A percentile compares a stretch with the other conserved stretches of the same genome.
phyloP scores from a whole-genome alignment of 2,888 invertebrate species.

The Dendrolimus pini region DNA sequence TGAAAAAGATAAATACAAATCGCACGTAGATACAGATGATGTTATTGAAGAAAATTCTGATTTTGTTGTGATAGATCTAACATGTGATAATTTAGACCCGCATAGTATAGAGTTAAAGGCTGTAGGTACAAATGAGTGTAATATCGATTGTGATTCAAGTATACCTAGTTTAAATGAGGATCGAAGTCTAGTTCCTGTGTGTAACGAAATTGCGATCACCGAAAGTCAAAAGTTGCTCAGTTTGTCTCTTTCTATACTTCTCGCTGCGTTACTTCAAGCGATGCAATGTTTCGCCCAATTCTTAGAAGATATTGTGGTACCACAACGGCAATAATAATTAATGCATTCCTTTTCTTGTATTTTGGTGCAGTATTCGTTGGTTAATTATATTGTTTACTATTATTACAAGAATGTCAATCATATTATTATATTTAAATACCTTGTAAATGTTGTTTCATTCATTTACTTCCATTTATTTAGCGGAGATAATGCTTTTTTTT shows the following conservation, averaged over 20 bases:
- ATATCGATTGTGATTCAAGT: constrained; percentile 51
- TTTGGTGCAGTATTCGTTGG: constrained; percentile 59
- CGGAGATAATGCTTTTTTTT: too few species aligned
- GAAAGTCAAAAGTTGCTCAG: constrained; percentile 75
- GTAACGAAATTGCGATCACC: constrained; percentile 59
- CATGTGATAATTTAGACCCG: constrained; percentile 46
- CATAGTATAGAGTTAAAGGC: constrained; percentile 26
- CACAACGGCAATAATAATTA: constrained; percentile 52
- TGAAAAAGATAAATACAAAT: constrained; percentile 27
- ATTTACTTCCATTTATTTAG: constrained; percentile 2
- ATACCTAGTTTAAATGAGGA: constrained; percentile 46
- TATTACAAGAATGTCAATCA: constrained; percentile 34
- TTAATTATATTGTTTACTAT: constrained; percentile 12
- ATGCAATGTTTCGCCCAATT: constrained; percentile 79
- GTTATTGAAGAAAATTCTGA: constrained; percentile 33
- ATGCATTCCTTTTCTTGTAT: constrained; percentile 48
- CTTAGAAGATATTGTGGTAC: constrained; percentile 75
- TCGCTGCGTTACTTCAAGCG: constrained; percentile 78
- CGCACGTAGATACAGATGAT: constrained; percentile 23
- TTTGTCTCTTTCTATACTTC: constrained; percentile 75
- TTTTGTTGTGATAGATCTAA: constrained; percentile 66
- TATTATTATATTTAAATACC: constrained; percentile 56
- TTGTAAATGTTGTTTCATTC: constrained; percentile 43
- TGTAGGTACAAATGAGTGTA: constrained; percentile 45
- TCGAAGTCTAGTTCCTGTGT: constrained; percentile 66